Base-by-base conservation (phyloP, 2,797 vertebrate genomes). In the Rhinella marina region DNA sequence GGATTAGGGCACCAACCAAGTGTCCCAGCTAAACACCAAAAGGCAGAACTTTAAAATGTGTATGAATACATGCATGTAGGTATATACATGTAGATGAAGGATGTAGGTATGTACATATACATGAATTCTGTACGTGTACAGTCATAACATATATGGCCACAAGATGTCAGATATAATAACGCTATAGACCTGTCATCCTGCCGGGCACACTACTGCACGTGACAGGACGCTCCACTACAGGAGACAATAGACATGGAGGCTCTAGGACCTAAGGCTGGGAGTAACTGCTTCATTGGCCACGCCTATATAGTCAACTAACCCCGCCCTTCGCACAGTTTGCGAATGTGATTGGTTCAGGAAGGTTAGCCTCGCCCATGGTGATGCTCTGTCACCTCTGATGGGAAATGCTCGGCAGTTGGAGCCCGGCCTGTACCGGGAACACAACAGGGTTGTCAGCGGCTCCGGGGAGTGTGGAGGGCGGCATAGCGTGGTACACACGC, bases 371-470 rank as follows among this genome's bases (percentile, higher is more conserved):
- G 86, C 86, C 86, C 81, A 21, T 12, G 57, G n/a, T 48, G 86
- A 61, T 82, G 86, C 86, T 87, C 79, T 54, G 86, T 81, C 86
- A 64, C 57, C 86, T 78, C 61, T 84, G 81, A 73, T 88, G 72
- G 86, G 86, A 88, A 84, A 68, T 82, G 81, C 48, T 81, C 25
- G 86, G 48, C 86, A 88, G 81, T 88, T 66, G 61, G 86, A 78
- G 59, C 25, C 85, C 81, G 81, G 86, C 86, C 86, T 88, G 86
- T 48, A 83, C 86, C 81, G 59, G 81, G 86, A 52, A 64, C 9
- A 75, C 70, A 29, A 23, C 72, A 7, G 80, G 57, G 21, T 8
- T 21, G 52, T 27, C 11, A 16, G 17, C 59, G 25, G 75, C 75
- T 7, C 61, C 2, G 73, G 57, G 73, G 6, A 13, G 16, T 23